Percentiles rank a stretch among this genome's conserved stretches.
phyloP scores from a whole-genome alignment of 2,888 invertebrate species.

The Neuroscelio doddi region DNA sequence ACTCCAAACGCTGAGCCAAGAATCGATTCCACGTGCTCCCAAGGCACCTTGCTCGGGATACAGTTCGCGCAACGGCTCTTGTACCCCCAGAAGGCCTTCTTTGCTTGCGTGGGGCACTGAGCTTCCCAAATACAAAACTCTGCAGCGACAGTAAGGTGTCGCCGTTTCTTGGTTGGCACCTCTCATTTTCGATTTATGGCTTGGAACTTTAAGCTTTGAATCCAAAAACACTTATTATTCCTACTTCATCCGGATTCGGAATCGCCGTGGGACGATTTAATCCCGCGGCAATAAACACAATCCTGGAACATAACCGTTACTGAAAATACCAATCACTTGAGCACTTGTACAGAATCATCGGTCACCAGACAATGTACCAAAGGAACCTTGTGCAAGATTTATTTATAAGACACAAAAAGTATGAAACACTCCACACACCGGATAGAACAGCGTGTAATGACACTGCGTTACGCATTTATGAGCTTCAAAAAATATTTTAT shows the following conservation, averaged over 20 bases:
- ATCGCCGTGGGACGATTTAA: neutral
- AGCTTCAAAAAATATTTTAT: too few species aligned
- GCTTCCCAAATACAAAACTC: slow-evolving; percentile 96
- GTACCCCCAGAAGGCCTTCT: slow-evolving; percentile 97
- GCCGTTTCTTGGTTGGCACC: slow-evolving; percentile 79
- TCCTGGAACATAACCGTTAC: slow-evolving; percentile 1
- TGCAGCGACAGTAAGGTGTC: slow-evolving; percentile 96
- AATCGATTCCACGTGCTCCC: slow-evolving; percentile 92
- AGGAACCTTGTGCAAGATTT: neutral
- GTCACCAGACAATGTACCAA: neutral
- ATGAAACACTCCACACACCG: slow-evolving; percentile 6
- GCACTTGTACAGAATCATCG: neutral
- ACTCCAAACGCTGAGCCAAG: slow-evolving; percentile 97
- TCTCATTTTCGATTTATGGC: slow-evolving; percentile 56
- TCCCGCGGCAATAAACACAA: neutral
- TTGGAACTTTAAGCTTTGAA: neutral
- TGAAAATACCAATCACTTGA: slow-evolving; percentile 2
- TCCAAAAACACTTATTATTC: neutral
- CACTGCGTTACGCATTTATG: slow-evolving; percentile 24
- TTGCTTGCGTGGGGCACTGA: slow-evolving; percentile 98
- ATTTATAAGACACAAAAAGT: neutral
- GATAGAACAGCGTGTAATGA: slow-evolving; percentile 17
- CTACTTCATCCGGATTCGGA: neutral
- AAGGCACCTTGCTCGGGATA: slow-evolving; percentile 96
- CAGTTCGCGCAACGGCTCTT: slow-evolving; percentile 95